Evolutionary conservation across 2,888 invertebrate genomes (phyloP), one percentile per base, ranked within the genome.

Genomic region (Agonopterix heracliana): DNA sequence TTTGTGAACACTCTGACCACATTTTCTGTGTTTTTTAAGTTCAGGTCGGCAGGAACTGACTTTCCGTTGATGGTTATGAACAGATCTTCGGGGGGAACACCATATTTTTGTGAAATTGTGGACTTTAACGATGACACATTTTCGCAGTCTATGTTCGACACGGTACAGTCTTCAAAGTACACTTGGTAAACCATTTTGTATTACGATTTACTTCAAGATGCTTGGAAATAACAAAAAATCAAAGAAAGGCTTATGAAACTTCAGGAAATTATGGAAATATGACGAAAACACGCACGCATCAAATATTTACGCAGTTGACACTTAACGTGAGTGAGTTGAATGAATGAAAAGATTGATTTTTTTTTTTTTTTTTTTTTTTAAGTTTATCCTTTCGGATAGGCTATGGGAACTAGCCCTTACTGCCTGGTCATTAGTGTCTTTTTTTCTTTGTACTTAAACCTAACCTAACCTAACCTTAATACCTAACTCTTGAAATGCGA

Each of bases 31-130:
- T 78, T 69, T 26, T 62, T 50, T 2, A 91, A 61, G 38, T 84
- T 59, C 13, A 57, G 59, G 52, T 76, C 69, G 38, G 71, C 63
- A 14, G 61, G 43, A 9, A 68, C 63, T 40, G 59, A 66, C 53
- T 78, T 87, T 0, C 93, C 93, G 71, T 93, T 90, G 38, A 89
- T 77, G 2, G 89, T 75, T 10, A 91, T 77, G 61, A 89, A 92
- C 55, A 91, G 81, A 55, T 90, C 81, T 14, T 82, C 71, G 36
- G 52, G 50, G 5, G 74, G 61, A 45, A 90, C 59, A 51, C 79
- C 83, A 74, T 74, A 75, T 63, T 73, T 68, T 68, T 71, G 70
- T n/a, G 81, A 79, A 71, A 87, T 71, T 49, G 56, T 58, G 44
- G 56, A 52, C 56, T 78, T 83, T 51, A 88, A 54, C 42, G 71